A percentile compares a stretch with the other conserved stretches of the same genome.
Evolutionary conservation across 2,113 vertebrate genomes (phyloP).

Genomic region (Gadus chalcogrammus): DNA sequence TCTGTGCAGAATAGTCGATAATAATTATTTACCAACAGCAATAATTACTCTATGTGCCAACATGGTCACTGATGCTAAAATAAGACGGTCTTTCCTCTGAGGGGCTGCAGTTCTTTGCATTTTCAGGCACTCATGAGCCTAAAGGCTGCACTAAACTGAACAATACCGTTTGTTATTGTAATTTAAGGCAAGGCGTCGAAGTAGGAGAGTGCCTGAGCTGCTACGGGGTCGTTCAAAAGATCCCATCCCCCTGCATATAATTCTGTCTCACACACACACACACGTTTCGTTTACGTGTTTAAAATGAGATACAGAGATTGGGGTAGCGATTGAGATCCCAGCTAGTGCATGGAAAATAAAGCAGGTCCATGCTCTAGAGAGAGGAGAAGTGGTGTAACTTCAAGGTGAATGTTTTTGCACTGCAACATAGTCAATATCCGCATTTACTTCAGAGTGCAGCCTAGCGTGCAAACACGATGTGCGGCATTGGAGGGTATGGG

Average conservation of each 20-base stretch:
- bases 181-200: not conserved
- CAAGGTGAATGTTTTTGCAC: slow-evolving; percentile 39
- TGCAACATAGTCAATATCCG: slow-evolving; percentile 14
- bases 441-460: slow-evolving; percentile 18
- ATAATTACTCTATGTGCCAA: not conserved
- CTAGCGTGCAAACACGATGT: not conserved
- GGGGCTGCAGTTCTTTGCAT: not conserved
- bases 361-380: slow-evolving; percentile 27
- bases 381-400: slow-evolving; percentile 29
- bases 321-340: no score
- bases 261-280: no score
- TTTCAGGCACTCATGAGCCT: not conserved
- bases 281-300: no score
- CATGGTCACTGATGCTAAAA: not conserved
- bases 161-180: not conserved
- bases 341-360: not conserved
- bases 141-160: not conserved
- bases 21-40: not conserved
- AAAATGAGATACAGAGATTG: no score
- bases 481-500: no score
- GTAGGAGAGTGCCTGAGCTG: no score
- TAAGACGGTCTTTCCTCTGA: not conserved
- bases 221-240: no score
- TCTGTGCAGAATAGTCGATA: no score
- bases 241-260: no score